Evolutionary conservation across 37 sponge, comb jelly and placozoan genomes (phyloP).

Genomic region (Halisarca cf. caerulea): DNA sequence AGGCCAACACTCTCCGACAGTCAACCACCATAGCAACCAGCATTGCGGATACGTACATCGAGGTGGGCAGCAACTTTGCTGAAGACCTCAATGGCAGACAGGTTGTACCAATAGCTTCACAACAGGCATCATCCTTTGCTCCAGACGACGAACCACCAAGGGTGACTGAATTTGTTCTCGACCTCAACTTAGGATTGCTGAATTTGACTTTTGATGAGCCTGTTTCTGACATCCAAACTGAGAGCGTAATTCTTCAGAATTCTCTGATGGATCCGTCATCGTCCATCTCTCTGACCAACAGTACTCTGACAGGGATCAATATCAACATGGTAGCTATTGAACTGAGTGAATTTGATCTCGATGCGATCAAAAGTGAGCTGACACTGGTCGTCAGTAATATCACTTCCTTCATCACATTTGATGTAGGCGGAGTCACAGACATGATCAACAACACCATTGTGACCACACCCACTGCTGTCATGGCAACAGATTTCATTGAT

Average conservation of each 20-base stretch:
- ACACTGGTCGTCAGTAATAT: conserved; percentile 38
- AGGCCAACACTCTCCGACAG: conserved; percentile 38
- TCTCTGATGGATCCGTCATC: conserved; percentile 21
- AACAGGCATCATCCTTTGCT: conserved; percentile 57
- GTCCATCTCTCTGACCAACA: conserved; percentile 49
- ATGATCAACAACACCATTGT: conserved; percentile 41
- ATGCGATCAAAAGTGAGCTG: conserved; percentile 50
- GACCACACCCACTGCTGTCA: conserved; percentile 1
- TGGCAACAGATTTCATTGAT: conserved; percentile 37
- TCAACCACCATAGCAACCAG: conserved; percentile 54
- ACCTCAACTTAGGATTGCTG: conserved; percentile 57
- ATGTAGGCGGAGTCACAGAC: conserved; percentile 60
- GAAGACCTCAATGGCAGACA: conserved; percentile 38
- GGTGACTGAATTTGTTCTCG: conserved; percentile 49
- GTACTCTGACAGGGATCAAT: conserved; percentile 18
- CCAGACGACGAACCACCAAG: conserved; percentile 66
- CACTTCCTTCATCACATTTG: conserved; percentile 55
- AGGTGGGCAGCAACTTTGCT: conserved; percentile 42
- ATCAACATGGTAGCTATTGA: conserved; percentile 48
- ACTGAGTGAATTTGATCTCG: conserved; percentile 57
- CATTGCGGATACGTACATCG: conserved; percentile 63
- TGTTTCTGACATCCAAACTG: conserved; percentile 29
- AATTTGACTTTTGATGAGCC: conserved; percentile 82
- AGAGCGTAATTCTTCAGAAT: conserved; percentile 51
- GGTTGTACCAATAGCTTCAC: conserved; percentile 20